These are phyloP conservation scores for Tretioscincus oriximinensis DNA, from an alignment of 2,113 vertebrate species.

Conservation along the genomic window DNA sequence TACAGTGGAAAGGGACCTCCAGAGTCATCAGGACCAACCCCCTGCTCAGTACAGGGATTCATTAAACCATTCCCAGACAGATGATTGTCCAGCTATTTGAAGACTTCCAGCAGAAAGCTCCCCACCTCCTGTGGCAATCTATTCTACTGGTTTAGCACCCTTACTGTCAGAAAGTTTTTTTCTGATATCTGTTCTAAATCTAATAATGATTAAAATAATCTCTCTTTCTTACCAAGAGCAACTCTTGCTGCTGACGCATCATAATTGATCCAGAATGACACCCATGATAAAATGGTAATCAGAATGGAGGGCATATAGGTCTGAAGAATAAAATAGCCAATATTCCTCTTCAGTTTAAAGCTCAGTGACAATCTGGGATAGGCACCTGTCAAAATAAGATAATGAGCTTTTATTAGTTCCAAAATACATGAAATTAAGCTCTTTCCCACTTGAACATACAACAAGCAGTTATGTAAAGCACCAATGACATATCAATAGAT, in stretches of 20 bases:
- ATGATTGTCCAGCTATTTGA: not conserved
- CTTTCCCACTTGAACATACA: not conserved
- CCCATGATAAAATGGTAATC: slow-evolving; percentile 98
- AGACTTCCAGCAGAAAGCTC: not conserved
- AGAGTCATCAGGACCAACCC: too few relatives aligned
- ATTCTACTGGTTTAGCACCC: too few relatives aligned
- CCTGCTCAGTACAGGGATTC: too few relatives aligned
- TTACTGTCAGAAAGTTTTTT: too few relatives aligned
- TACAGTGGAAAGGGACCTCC: too few relatives aligned
- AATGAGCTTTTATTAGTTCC: slow-evolving; percentile 41
- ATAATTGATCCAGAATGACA: slow-evolving; percentile 99
- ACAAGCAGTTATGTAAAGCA: slow-evolving; percentile 46
- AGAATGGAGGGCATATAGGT: slow-evolving; percentile 99
- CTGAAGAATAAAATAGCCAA: slow-evolving; percentile 98
- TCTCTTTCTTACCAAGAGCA: slow-evolving; percentile 86
- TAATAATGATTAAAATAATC: slow-evolving; percentile 16
- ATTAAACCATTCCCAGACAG: too few relatives aligned
- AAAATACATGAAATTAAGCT: slow-evolving; percentile 3
- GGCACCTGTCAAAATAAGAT: slow-evolving; percentile 78
- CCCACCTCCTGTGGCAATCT: too few relatives aligned
- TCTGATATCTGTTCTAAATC: too few relatives aligned
- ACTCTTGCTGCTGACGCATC: slow-evolving; percentile 97
- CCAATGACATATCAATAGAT: not conserved
- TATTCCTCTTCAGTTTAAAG: slow-evolving; percentile 96
- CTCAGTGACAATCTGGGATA: slow-evolving; percentile 96